A percentile compares a stretch with the other conserved stretches of the same genome.
Evolutionary conservation across 1,140 invertebrate species (phyloP).

Genomic region (Streblospio benedicti): DNA sequence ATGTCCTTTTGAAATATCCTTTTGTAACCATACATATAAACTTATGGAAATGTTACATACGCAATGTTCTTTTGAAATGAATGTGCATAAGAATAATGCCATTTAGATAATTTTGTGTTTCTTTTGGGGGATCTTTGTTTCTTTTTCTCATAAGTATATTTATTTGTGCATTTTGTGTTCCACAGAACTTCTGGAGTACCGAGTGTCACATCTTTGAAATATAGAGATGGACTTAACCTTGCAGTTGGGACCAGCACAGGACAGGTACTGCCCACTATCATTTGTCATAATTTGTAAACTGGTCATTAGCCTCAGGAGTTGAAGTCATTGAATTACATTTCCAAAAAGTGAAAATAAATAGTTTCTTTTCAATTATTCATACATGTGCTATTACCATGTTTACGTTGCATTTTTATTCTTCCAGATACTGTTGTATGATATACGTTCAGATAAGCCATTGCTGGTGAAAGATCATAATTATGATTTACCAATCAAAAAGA

Average conservation of each 20-base stretch:
- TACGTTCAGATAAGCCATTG: conserved; percentile 80
- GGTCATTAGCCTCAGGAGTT: background rate
- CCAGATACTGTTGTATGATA: conserved; percentile 79
- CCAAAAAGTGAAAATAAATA: too few species aligned
- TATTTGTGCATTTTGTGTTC: too few species aligned
- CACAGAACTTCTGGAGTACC: conserved; percentile 53
- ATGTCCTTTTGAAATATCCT: too few species aligned
- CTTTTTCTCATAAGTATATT: too few species aligned
- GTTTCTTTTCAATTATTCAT: conserved; percentile 6
- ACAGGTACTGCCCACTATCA: conserved; percentile 51
- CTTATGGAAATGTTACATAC: too few species aligned
- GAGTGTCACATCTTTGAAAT: conserved; percentile 64
- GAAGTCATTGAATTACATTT: background rate
- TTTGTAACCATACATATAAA: too few species aligned
- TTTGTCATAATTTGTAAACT: background rate
- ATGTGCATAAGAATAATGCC: too few species aligned
- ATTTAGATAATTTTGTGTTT: too few species aligned
- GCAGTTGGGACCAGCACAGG: conserved; percentile 88
- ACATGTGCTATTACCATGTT: background rate
- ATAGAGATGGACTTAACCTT: conserved; percentile 65
- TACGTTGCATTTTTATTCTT: conserved; percentile 16
- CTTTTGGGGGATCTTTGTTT: too few species aligned
- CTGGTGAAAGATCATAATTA: conserved; percentile 91
- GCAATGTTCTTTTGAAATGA: too few species aligned
- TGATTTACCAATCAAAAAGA: conserved; percentile 77